Percentiles rank a stretch among this genome's conserved stretches.
Evolutionary conservation across 2,888 invertebrate species (phyloP).

Genomic region (Nasonovia ribisnigri): DNA sequence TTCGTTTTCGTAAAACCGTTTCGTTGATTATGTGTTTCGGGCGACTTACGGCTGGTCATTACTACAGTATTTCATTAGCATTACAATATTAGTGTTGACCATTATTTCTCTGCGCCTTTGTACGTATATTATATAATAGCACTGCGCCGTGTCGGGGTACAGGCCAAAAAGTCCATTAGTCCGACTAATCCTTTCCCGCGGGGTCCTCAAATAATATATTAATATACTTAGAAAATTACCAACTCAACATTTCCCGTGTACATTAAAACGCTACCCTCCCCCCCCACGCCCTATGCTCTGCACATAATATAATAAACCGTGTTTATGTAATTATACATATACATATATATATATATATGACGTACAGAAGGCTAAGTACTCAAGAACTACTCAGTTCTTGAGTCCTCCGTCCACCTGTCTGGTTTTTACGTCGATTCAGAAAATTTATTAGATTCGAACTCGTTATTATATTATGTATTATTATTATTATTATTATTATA

Average conservation of each 20-base stretch:
- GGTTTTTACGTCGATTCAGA: background rate
- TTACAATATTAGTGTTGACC: constrained; percentile 57
- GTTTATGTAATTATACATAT: background rate
- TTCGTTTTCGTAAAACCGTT: too few relatives aligned
- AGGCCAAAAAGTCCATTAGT: constrained; percentile 61
- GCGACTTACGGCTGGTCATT: constrained; percentile 37
- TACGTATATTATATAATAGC: background rate
- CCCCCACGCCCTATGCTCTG: background rate
- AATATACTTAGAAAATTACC: constrained; percentile 60
- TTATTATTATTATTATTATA: background rate
- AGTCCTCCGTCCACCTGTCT: background rate
- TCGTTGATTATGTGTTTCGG: constrained; percentile 11
- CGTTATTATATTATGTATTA: background rate
- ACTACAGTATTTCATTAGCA: constrained; percentile 44
- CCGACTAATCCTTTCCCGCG: constrained; percentile 54
- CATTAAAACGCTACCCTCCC: background rate
- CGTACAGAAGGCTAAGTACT: background rate
- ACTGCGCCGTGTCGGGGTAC: background rate
- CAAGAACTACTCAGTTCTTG: background rate
- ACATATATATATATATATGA: background rate
- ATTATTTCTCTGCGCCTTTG: constrained; percentile 13
- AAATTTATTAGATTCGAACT: background rate
- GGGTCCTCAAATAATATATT: constrained; percentile 57
- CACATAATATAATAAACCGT: background rate
- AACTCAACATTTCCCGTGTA: constrained; percentile 4